Evolutionary conservation across 2,888 invertebrate species (phyloP).

Genomic region (Agrotis clavis): DNA sequence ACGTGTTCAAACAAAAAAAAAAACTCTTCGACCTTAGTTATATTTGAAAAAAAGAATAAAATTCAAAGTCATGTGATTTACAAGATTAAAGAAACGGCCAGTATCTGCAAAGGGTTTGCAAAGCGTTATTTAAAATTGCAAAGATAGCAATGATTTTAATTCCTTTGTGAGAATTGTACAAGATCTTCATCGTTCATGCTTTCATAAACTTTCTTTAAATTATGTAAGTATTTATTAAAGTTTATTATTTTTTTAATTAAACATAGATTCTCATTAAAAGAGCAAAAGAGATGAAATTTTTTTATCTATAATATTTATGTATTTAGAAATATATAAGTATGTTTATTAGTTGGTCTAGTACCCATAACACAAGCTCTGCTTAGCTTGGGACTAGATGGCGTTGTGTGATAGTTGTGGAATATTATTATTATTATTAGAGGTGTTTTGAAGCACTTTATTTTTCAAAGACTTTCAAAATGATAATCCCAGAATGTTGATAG

Average conservation of each 20-base stretch:
- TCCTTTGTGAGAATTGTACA: background rate
- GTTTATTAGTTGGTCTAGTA: too few relatives aligned
- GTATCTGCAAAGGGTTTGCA: background rate
- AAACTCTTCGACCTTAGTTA: too few relatives aligned
- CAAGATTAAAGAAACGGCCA: background rate
- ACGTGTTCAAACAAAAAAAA: too few relatives aligned
- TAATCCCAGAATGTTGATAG: too few relatives aligned
- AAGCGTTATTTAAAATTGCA: conserved; percentile 1
- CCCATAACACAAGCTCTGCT: too few relatives aligned
- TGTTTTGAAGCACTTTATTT: background rate
- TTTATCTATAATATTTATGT: too few relatives aligned
- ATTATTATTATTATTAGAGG: too few relatives aligned
- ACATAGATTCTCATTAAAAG: conserved; percentile 5
- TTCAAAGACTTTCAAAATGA: background rate
- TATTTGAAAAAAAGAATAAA: too few relatives aligned
- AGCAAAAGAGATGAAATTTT: background rate
- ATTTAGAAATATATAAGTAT: too few relatives aligned
- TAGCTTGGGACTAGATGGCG: too few relatives aligned
- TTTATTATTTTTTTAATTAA: background rate
- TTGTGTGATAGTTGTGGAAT: too few relatives aligned
- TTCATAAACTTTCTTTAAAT: background rate
- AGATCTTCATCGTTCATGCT: background rate
- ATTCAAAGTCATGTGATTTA: background rate
- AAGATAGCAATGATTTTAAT: background rate
- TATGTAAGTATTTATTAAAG: background rate